A percentile compares a stretch with the other conserved stretches of the same genome.
phyloP scores from a whole-genome alignment of 2,888 invertebrate genomes.

The Anoplius nigerrimus region DNA sequence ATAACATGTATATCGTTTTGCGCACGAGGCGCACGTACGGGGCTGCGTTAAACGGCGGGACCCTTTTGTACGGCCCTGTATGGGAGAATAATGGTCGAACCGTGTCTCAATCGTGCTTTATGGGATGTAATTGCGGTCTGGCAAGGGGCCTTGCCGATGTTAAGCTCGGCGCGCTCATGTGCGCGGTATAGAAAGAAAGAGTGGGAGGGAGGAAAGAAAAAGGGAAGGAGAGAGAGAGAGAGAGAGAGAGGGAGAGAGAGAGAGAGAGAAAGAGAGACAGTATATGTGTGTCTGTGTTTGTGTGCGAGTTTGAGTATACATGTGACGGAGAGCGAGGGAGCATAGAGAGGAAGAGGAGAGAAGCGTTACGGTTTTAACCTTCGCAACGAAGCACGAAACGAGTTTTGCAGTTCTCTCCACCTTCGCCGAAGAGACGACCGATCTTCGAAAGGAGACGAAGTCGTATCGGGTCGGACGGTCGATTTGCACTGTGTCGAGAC shows the following conservation, averaged over 20 bases:
- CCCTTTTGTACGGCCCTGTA: constrained; percentile 60
- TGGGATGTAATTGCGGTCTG: constrained; percentile 69
- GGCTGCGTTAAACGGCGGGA: constrained; percentile 54
- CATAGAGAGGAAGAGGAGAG: constrained; percentile 27
- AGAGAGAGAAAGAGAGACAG: constrained; percentile 25
- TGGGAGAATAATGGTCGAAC: constrained; percentile 69
- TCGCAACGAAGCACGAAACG: constrained; percentile 58
- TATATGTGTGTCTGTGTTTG: too few relatives aligned
- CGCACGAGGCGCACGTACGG: constrained; percentile 29
- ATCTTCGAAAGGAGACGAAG: too few relatives aligned
- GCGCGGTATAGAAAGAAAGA: constrained; percentile 18
- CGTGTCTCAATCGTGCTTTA: constrained; percentile 71
- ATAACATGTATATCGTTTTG: constrained; percentile 24
- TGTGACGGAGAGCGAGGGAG: not conserved
- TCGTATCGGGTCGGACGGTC: too few relatives aligned
- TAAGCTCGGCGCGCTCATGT: constrained; percentile 53
- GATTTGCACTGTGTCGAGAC: too few relatives aligned
- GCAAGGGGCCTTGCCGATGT: constrained; percentile 61
- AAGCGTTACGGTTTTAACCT: constrained; percentile 65
- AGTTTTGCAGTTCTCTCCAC: constrained; percentile 36
- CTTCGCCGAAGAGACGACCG: constrained; percentile 25
- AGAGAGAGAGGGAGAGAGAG: constrained; percentile 9
- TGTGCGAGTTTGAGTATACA: too few relatives aligned
- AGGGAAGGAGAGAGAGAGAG: constrained; percentile 18
- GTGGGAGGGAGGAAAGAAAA: not conserved